Evolutionary conservation across 37 sponge, comb jelly and placozoan species (phyloP).

Genomic region (Ephydatia muelleri): DNA sequence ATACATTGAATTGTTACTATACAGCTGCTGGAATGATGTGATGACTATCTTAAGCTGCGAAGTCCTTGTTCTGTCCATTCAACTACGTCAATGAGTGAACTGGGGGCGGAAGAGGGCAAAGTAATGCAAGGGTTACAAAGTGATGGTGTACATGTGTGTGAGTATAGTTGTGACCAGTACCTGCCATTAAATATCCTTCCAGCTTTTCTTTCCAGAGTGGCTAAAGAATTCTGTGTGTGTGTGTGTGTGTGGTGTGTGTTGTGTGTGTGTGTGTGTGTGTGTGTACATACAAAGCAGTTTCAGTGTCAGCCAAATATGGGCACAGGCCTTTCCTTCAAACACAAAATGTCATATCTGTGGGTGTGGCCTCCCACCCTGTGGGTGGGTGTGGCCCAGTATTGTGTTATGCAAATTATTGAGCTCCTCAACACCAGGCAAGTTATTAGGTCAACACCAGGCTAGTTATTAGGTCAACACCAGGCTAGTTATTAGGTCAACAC

Average conservation of each 20-base stretch:
- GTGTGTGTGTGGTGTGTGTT: too few species aligned
- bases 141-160: not conserved
- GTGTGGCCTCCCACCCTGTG: too few species aligned
- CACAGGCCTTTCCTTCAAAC: not conserved
- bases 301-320: not conserved
- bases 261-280: too few species aligned
- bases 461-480: too few species aligned
- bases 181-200: conserved; percentile 37
- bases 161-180: not conserved
- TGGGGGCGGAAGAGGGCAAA: not conserved
- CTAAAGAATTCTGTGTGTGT: conserved; percentile 38
- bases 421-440: too few species aligned
- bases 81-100: conserved; percentile 24
- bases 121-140: not conserved
- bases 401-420: too few species aligned
- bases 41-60: not conserved
- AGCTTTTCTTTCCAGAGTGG: conserved; percentile 26
- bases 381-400: too few species aligned
- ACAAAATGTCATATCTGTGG: too few species aligned
- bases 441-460: too few species aligned
- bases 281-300: not conserved
- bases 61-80: conserved; percentile 22
- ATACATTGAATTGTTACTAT: not conserved
- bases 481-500: too few species aligned
- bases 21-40: not conserved